phyloP scores from a whole-genome alignment of 2,113 vertebrate species.

The Cephalopholis sonnerati region DNA sequence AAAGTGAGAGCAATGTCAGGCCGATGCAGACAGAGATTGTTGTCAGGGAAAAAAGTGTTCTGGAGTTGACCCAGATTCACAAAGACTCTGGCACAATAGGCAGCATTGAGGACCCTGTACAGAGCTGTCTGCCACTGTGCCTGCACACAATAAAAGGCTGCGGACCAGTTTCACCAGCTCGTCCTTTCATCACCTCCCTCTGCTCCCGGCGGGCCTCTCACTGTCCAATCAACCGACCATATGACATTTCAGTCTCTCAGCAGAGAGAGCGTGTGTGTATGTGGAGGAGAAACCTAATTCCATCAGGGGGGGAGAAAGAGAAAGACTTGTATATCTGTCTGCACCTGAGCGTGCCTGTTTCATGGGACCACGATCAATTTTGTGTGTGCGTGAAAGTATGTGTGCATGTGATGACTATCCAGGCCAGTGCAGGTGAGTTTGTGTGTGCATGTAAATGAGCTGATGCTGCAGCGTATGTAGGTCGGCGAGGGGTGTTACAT shows the following conservation, averaged over 20 bases:
- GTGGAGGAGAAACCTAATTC: constrained; percentile 42
- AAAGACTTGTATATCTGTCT: constrained; percentile 35
- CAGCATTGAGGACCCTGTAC: constrained; percentile 19
- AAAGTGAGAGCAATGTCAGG: neutral
- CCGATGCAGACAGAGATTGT: constrained; percentile 26
- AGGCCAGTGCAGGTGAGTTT: constrained; percentile 42
- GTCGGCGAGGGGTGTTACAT: constrained; percentile 40
- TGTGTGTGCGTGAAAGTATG: neutral
- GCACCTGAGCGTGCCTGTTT: constrained; percentile 19
- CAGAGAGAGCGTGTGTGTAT: constrained; percentile 6
- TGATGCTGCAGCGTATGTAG: constrained; percentile 47
- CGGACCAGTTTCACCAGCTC: constrained; percentile 25
- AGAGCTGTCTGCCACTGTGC: constrained; percentile 54
- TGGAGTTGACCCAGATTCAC: constrained; percentile 68
- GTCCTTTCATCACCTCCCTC: constrained; percentile 42
- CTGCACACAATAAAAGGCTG: constrained; percentile 43
- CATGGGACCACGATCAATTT: neutral
- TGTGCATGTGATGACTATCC: constrained; percentile 36
- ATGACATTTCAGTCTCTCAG: constrained; percentile 56
- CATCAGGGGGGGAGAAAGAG: neutral
- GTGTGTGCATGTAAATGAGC: constrained; percentile 30
- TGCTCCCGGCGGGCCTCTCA: constrained; percentile 43
- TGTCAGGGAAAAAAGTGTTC: constrained; percentile 28
- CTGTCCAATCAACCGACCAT: constrained; percentile 47
- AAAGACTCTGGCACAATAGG: constrained; percentile 39